These are phyloP conservation scores for Rotaria magnacalcarata DNA, from an alignment of 2,888 invertebrate genomes.

Conservation along the genomic window DNA sequence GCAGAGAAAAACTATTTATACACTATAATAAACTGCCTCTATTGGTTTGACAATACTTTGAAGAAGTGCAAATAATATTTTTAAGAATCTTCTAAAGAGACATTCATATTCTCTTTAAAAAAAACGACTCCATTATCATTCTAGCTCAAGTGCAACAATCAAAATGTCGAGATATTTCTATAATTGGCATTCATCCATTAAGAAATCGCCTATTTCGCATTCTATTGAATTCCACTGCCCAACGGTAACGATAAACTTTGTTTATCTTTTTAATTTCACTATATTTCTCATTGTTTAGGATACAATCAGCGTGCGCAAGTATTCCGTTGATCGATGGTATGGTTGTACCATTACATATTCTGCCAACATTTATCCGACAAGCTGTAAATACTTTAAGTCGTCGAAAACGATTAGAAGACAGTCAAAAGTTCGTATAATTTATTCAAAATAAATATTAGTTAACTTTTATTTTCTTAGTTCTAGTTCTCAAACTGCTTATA, in stretches of 20 bases:
- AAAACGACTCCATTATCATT: not conserved
- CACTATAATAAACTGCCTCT: no score
- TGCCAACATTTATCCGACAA: constrained; percentile 76
- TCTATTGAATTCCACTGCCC: not conserved
- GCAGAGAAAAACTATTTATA: no score
- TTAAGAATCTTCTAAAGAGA: no score
- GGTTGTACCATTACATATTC: constrained; percentile 74
- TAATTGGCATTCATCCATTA: constrained; percentile 74
- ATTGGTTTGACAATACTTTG: no score
- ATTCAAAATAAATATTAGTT: not conserved
- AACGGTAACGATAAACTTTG: not conserved
- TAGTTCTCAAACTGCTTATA: constrained; percentile 93
- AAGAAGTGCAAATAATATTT: no score
- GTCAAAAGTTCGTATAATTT: not conserved
- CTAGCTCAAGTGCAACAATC: not conserved
- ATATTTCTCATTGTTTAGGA: constrained; percentile 48
- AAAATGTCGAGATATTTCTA: constrained; percentile 65
- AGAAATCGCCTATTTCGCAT: constrained; percentile 62
- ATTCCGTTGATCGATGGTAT: constrained; percentile 81
- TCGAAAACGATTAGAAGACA: constrained; percentile 69
- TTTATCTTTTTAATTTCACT: not conserved
- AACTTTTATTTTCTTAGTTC: not conserved
- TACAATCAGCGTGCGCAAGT: constrained; percentile 54
- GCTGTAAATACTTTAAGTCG: constrained; percentile 81
- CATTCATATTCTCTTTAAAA: no score